Evolutionary conservation across 2,113 vertebrate genomes (phyloP).

Genomic region (Lampris megalopsis): DNA sequence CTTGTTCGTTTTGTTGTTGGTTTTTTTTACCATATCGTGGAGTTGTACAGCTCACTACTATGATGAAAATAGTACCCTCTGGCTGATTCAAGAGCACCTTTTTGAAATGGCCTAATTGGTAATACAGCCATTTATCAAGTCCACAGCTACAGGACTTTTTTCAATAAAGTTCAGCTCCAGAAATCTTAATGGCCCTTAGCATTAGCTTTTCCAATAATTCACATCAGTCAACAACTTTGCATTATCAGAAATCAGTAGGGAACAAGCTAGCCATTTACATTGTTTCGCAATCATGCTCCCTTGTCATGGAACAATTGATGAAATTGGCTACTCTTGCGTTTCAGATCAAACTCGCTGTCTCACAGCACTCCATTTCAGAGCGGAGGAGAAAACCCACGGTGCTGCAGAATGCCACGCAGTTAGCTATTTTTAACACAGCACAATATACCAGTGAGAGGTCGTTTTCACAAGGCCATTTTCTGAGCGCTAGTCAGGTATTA

Average conservation of each 20-base stretch:
- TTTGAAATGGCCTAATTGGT: not conserved
- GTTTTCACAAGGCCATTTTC: constrained; percentile 27
- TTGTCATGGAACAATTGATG: constrained; percentile 40
- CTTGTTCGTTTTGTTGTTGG: too few species aligned
- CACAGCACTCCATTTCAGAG: constrained; percentile 29
- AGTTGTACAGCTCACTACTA: too few species aligned
- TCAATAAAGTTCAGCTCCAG: constrained; percentile 4
- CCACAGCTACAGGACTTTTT: not conserved
- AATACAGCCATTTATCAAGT: not conserved
- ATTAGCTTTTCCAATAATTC: not conserved
- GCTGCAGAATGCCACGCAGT: constrained; percentile 21
- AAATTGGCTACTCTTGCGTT: constrained; percentile 34
- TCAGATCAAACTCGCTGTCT: constrained; percentile 10
- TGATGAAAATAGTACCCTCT: not conserved
- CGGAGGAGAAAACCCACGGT: constrained; percentile 24
- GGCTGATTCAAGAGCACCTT: not conserved
- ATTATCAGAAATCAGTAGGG: not conserved
- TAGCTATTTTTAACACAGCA: not conserved
- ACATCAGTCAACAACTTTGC: not conserved
- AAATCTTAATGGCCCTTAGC: constrained; percentile 17
- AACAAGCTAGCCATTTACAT: constrained; percentile 22
- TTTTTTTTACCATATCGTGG: too few species aligned
- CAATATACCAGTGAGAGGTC: constrained; percentile 23
- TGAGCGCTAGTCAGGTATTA: constrained; percentile 55
- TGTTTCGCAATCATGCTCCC: constrained; percentile 29